Conservation (phyloP, 1,140 invertebrate species). For the Macrosteles quadrilineatus region DNA sequence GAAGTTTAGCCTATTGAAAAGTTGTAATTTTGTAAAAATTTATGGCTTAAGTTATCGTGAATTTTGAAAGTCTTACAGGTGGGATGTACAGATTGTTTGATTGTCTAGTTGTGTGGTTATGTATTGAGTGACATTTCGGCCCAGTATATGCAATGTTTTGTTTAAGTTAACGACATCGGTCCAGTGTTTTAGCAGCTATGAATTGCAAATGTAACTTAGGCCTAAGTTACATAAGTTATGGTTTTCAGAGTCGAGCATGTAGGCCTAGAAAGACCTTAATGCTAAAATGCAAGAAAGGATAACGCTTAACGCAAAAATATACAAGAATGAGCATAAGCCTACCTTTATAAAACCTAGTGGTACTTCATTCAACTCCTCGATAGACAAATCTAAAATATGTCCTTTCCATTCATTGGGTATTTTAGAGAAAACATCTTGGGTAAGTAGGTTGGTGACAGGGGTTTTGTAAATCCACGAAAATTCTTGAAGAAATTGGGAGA, state of each 20-base stretch:
- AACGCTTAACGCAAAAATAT: no score
- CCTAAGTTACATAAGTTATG: not conserved
- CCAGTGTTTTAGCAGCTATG: not conserved
- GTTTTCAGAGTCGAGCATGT: not conserved
- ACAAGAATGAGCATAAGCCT: no score
- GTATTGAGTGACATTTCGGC: no score
- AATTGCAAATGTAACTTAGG: not conserved
- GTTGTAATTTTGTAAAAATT: no score
- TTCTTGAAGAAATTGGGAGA: conserved; percentile 58
- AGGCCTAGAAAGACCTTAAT: not conserved
- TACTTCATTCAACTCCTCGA: conserved; percentile 54
- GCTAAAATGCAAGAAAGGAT: not conserved
- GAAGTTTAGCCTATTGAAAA: no score
- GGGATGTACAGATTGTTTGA: no score
- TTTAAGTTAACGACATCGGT: no score
- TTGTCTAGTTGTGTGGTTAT: no score
- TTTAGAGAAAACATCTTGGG: conserved; percentile 54
- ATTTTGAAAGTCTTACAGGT: no score
- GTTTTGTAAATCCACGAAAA: conserved; percentile 66
- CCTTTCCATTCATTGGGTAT: conserved; percentile 58
- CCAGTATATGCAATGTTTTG: no score
- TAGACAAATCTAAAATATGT: conserved; percentile 51
- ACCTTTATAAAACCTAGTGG: conserved; percentile 5
- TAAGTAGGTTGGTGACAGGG: conserved; percentile 66
- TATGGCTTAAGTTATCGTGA: no score